phyloP scores from a whole-genome alignment of 2,113 vertebrate species.

The Aegithalos caudatus region DNA sequence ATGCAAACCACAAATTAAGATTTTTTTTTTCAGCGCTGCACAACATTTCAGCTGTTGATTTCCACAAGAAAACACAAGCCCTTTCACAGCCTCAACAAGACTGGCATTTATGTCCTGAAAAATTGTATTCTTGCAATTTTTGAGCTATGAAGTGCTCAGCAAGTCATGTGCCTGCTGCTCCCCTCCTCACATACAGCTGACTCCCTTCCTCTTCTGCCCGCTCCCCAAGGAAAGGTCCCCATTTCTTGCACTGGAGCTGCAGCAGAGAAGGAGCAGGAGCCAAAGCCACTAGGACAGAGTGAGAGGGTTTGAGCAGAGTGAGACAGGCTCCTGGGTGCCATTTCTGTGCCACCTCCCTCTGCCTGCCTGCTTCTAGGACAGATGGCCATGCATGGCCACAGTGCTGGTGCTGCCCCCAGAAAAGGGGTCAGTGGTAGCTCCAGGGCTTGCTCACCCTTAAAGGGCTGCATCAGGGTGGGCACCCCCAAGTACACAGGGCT shows the following conservation, averaged over 20 bases:
- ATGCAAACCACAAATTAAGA: background rate
- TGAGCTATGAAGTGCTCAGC: background rate
- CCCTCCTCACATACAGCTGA: fast-evolving
- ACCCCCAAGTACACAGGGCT: fast-evolving
- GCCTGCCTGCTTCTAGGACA: background rate
- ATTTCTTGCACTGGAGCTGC: background rate
- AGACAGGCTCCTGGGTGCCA: background rate
- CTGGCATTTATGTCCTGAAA: background rate
- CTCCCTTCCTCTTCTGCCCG: background rate
- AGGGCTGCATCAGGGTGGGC: background rate
- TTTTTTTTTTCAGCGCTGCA: background rate
- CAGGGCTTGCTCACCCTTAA: background rate
- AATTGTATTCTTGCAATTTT: background rate
- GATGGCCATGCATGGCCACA: fast-evolving
- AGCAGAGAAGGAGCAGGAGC: background rate
- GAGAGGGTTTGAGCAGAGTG: background rate
- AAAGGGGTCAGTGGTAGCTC: background rate
- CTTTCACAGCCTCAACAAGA: background rate
- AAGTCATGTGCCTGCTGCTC: fast-evolving
- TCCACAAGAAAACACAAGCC: background rate
- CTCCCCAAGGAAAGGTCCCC: background rate
- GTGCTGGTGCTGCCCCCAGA: fast-evolving
- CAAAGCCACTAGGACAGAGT: background rate
- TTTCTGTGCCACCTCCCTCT: background rate
- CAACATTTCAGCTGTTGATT: background rate